These are phyloP conservation scores for Pollachius pollachius DNA, from an alignment of 2,113 vertebrate species.

Conservation along the genomic window DNA sequence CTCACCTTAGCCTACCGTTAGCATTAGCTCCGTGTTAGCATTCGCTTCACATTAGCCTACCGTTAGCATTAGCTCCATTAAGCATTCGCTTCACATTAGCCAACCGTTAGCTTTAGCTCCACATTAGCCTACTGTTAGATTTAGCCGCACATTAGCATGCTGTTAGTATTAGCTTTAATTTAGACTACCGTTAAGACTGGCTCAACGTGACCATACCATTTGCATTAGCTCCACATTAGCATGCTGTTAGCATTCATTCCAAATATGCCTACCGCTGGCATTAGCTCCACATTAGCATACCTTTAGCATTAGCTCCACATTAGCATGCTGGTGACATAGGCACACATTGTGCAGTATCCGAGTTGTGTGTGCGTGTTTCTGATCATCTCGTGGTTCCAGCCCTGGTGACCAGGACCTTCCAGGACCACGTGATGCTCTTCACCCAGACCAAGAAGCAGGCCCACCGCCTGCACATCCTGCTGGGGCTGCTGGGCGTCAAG, in stretches of 20 bases:
- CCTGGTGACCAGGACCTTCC: conserved; percentile 90
- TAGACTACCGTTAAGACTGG: too few relatives aligned
- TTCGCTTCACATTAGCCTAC: too few relatives aligned
- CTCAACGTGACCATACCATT: conserved; percentile 51
- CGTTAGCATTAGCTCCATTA: too few relatives aligned
- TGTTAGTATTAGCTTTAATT: too few relatives aligned
- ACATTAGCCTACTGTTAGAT: conserved; percentile 53
- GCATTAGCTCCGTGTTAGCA: too few relatives aligned
- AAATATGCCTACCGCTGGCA: conserved; percentile 53
- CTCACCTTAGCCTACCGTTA: too few relatives aligned
- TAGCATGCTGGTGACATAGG: too few relatives aligned
- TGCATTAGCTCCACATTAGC: background rate
- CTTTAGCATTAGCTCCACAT: too few relatives aligned
- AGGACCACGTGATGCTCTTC: conserved; percentile 95
- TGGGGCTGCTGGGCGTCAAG: conserved; percentile 90
- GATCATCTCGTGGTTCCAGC: conserved; percentile 65
- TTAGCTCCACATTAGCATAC: too few relatives aligned
- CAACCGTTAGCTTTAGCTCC: too few relatives aligned
- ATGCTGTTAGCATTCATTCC: too few relatives aligned
- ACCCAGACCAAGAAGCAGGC: conserved; percentile 98
- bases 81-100: background rate
- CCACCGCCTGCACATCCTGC: conserved; percentile 93
- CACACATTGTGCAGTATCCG: background rate
- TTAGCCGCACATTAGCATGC: too few relatives aligned
- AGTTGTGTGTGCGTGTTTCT: background rate